Evolutionary conservation across 2,888 invertebrate species (phyloP), one percentile per base, ranked within the genome.

Genomic region (Drosophila hamatofila): DNA sequence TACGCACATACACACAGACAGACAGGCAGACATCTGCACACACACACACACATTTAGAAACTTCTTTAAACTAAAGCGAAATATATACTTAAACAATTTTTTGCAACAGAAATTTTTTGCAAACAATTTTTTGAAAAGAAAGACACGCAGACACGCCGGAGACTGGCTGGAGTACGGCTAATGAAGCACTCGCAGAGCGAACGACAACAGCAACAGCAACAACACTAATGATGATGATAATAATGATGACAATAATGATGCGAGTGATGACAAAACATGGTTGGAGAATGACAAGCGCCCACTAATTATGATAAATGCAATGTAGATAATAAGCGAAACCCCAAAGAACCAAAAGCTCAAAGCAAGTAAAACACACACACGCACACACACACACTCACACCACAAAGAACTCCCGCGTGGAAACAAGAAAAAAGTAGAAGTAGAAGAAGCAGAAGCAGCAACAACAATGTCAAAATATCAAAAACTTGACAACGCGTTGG

Each of bases 381-480:
- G 42, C 48, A 37, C 44, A 25, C 62, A 27, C 48, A 54, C 56
- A 61, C 46, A 51, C 37, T 25, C 33, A 54, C 55, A 37, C 44
- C 37, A 37, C 37, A 16, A 35, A 5, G 30, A 30, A 30, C 30
- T 30, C 30, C 30, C 30, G 30, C 30, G 30, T 30, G 30, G 30
- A 30, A 62, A 57, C 21, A 59, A 35, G 7, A 11, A 12, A 8
- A 30, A 11, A 30, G n/a, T n/a, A 49, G 35, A 11, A 44, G 49
- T 54, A 68, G 30, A 41, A 49, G 63, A 30, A 57, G 27, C 27
- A 69, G 30, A 33, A 49, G 61, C 25, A 57, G 27, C 48, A 44
- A 59, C 55, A 70, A 85, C 67, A 71, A 91, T 91, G 90, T 83
- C 90, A 76, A 89, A 88, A 78, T 91, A 91, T 83, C 88, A 89